A percentile compares a stretch with the other conserved stretches of the same genome.
Evolutionary conservation across 2,113 vertebrate species (phyloP).

Genomic region (Sorex fumeus): DNA sequence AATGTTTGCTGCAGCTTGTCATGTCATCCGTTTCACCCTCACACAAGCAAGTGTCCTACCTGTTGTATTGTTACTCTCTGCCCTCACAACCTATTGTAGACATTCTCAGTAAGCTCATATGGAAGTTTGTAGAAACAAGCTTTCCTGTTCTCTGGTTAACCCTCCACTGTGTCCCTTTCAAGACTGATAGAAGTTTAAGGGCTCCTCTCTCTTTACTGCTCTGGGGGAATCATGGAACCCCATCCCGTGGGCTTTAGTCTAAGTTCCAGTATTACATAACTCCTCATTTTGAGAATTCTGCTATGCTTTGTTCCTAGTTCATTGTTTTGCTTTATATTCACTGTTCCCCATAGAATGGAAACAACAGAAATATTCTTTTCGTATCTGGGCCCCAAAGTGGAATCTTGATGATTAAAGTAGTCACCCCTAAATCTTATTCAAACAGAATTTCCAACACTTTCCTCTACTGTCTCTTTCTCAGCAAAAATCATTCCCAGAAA

Average conservation of each 20-base stretch:
- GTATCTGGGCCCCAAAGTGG: background rate
- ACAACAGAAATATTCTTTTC: background rate
- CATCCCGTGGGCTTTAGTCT: background rate
- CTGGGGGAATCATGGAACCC: no score
- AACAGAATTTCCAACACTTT: no score
- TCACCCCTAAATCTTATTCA: background rate
- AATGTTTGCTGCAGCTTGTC: no score
- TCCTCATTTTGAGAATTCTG: background rate
- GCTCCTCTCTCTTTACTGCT: background rate
- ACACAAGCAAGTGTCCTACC: no score
- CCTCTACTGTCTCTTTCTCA: no score
- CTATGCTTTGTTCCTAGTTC: background rate
- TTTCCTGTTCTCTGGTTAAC: background rate
- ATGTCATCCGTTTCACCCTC: no score
- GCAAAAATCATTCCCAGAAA: background rate
- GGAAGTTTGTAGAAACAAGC: background rate
- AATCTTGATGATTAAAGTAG: background rate
- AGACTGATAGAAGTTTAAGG: no score
- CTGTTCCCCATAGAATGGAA: no score
- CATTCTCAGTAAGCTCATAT: background rate
- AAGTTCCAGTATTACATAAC: background rate
- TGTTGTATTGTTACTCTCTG: no score
- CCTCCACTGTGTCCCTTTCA: no score
- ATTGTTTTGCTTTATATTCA: no score
- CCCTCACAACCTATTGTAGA: background rate